Base-by-base conservation (phyloP, 2,797 vertebrate species). In the Lithobates pipiens region DNA sequence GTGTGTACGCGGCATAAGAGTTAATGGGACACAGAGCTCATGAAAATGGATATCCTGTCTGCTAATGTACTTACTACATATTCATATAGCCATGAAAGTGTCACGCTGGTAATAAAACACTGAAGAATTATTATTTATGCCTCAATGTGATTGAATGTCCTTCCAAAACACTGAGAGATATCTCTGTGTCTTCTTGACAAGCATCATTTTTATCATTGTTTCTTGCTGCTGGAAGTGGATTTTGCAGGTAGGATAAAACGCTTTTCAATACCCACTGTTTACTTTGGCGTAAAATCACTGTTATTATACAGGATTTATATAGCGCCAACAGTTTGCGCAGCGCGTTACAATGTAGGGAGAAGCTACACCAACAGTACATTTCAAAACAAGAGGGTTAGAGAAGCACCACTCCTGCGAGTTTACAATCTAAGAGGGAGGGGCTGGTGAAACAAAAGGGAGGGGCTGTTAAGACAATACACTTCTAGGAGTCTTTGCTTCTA, bases 81-180 rank as follows among this genome's bases (percentile, higher is more conserved):
- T 84, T 71, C 82, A 84, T 84, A 84, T 70, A 34, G 68, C 67
- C 65, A 42, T 84, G 63, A 84, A 84, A 71, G 75, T 84, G 82
- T 84, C 82, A 84, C 27, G 75, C 34, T 77, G 65, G 39, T 76
- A 50, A 77, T 84, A 77, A 84, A 83, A 71, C 34, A 67, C 27
- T 71, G 65, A 76, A 32, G 75, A 84, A 34, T 63, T 27, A 84
- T 77, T 69, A 71, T 70, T 76, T n/a, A 23, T 77, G 50, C 67
- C 75, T 42, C 23, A 15, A 46, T 11, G 65, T 77, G 82, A 84
- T 84, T 57, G 82, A 84, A 46, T 61, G 73, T 57, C 74, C 82
- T 71, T 71, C 82, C 27, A 76, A 13, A 50, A 44, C 75, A 71
- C 46, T 61, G 44, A 57, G 75, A 71, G 68, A 57, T 61, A 77